Evolutionary conservation across 1,140 invertebrate species (phyloP).

Genomic region (Bombus confusus): DNA sequence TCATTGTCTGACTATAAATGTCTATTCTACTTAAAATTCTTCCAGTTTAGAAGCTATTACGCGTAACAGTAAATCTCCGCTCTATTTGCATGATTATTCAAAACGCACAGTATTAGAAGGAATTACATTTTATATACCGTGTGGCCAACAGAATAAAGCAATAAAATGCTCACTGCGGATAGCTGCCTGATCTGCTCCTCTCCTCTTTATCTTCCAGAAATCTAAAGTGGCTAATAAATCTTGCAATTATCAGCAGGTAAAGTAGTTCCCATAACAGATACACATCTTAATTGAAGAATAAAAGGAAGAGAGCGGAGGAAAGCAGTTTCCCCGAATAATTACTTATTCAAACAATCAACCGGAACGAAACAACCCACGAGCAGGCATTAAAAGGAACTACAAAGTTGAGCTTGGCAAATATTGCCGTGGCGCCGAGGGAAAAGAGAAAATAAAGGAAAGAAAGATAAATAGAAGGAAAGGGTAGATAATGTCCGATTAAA

Average conservation of each 20-base stretch:
- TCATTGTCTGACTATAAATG: no score
- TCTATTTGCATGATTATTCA: no score
- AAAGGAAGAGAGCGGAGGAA: not conserved
- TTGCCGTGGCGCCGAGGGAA: not conserved
- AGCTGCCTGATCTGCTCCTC: fast-evolving
- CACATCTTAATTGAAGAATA: not conserved
- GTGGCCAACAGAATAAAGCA: not conserved
- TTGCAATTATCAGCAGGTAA: not conserved
- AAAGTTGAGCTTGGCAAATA: not conserved
- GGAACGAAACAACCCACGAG: not conserved
- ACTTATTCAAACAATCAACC: not conserved
- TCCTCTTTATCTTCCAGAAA: not conserved
- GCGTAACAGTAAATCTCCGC: no score
- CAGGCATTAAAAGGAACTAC: not conserved
- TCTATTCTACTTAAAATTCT: no score
- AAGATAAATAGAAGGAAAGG: not conserved
- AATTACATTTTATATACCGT: no score
- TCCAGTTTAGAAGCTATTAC: no score
- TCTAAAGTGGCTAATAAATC: not conserved
- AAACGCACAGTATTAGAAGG: no score
- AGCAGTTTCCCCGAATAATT: not conserved
- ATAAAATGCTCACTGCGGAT: not conserved
- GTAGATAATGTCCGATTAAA: conserved; percentile 37
- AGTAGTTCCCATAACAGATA: not conserved
- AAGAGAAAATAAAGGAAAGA: not conserved